Base-by-base conservation (phyloP, 2,113 vertebrate species). In the Erythrolamprus reginae region DNA sequence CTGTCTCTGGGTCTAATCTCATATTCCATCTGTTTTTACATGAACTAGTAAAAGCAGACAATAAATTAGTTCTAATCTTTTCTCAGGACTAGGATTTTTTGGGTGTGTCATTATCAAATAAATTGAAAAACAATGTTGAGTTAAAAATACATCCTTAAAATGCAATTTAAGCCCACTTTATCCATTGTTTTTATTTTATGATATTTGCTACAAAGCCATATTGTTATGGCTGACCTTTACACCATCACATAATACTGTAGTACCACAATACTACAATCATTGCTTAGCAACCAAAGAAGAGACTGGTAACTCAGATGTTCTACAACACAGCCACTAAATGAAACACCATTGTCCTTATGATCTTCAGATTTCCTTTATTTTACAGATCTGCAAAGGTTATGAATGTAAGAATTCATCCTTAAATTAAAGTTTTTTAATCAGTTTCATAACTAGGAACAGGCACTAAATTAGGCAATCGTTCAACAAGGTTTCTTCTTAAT, bases 21-120 rank as follows among this genome's bases (percentile, higher is more conserved):
- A 91, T 95, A 94, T 96, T 95, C 94, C 94, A 94, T 95, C 95
- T 96, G 95, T 61, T 94, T 92, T 92, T 93, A 90, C 77, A 95
- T 94, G 93, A 94, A 91, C 92, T 92, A 53, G 55, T 90, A 92
- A 94, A 77, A 91, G 65, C 95, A 96, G 94, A 93, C 94, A 92
- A 93, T 93, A 96, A 88, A 91, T 91, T 86, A 88, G 77, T 91
- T 91, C 87, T 91, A 91, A 38, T 95, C 85, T 92, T 93, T 89
- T 96, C 92, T 89, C 50, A 89, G 88, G 94, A 95, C 91, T 38
- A 56, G 91, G 91, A 94, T 94, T 91, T 94, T n/a, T 47, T 91
- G 86, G 53, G 45, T n/a, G 77, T 84, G 53, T 91, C 77, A 88
- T 88, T 91, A 45, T 12, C 47, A 88, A 88, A 86, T 61, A 88